A percentile compares a stretch with the other conserved stretches of the same genome.
Conservation (phyloP, 2,797 vertebrate genomes). For the Bovichtus variegatus region DNA sequence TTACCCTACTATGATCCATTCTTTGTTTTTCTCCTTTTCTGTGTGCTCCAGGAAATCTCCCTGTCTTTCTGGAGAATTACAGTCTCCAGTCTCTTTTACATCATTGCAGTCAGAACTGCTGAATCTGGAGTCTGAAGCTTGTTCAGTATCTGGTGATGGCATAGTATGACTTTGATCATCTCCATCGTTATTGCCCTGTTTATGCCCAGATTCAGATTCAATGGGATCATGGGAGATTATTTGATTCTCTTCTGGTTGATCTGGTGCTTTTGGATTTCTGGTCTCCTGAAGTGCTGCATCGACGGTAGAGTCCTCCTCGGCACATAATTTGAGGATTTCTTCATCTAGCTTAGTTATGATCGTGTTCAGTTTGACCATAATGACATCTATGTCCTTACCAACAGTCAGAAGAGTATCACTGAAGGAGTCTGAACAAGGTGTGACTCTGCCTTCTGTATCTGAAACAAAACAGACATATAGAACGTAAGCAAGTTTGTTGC, state of each 20-base stretch:
- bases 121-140: neutral
- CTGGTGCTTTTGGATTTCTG: neutral
- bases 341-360: conserved; percentile 60
- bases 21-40: conserved; percentile 13
- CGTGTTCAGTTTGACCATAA: conserved; percentile 50
- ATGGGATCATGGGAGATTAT: neutral
- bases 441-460: conserved; percentile 33
- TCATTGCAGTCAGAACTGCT: neutral
- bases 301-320: neutral
- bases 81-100: conserved; percentile 10
- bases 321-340: conserved; percentile 34
- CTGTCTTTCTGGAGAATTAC: conserved; percentile 3
- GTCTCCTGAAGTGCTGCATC: neutral
- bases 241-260: neutral
- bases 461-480: conserved; percentile 37
- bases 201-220: neutral
- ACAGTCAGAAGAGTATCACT: conserved; percentile 42
- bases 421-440: conserved; percentile 26
- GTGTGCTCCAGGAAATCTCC: conserved; percentile 11
- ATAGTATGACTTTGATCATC: neutral
- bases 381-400: conserved; percentile 60
- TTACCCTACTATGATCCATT: conserved; percentile 70
- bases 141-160: neutral
- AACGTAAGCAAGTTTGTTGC: neutral
- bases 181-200: neutral